Percentiles rank a stretch among this genome's conserved stretches.
Evolutionary conservation across 2,113 vertebrate genomes (phyloP).

Genomic region (Nicator chloris): DNA sequence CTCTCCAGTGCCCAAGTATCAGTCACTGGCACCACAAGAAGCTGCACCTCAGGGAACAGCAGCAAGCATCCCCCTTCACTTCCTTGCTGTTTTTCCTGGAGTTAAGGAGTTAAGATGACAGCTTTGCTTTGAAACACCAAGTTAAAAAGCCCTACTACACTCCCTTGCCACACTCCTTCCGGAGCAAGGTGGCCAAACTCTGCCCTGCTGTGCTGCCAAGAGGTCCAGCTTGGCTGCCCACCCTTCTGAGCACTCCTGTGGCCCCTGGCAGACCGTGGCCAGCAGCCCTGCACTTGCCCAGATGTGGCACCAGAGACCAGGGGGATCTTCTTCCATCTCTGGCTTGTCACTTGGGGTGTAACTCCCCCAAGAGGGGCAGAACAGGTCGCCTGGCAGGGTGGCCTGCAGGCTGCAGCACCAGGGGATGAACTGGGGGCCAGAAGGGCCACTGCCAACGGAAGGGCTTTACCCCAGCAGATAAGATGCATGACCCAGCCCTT

Average conservation of each 20-base stretch:
- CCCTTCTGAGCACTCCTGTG: rapidly evolving
- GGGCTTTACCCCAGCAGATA: background rate
- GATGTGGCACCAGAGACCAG: background rate
- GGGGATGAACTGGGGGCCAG: too few species aligned
- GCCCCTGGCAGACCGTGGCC: background rate
- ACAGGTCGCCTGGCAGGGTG: rapidly evolving
- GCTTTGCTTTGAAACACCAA: background rate
- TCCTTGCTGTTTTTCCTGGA: rapidly evolving
- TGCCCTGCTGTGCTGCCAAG: background rate
- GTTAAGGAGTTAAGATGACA: background rate
- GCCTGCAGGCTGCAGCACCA: background rate
- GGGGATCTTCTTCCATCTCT: background rate
- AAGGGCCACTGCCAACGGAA: background rate
- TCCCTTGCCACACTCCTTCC: background rate
- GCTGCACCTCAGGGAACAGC: rapidly evolving
- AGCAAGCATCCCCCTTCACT: background rate
- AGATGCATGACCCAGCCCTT: rapidly evolving
- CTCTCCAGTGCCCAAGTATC: rapidly evolving
- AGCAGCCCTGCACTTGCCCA: background rate
- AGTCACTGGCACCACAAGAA: background rate
- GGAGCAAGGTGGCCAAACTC: background rate
- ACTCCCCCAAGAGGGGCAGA: background rate
- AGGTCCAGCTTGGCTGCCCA: background rate
- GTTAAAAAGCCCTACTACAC: background rate
- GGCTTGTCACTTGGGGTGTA: background rate